phyloP scores from a whole-genome alignment of 2,113 vertebrate species.

The Pluvianellus socialis region DNA sequence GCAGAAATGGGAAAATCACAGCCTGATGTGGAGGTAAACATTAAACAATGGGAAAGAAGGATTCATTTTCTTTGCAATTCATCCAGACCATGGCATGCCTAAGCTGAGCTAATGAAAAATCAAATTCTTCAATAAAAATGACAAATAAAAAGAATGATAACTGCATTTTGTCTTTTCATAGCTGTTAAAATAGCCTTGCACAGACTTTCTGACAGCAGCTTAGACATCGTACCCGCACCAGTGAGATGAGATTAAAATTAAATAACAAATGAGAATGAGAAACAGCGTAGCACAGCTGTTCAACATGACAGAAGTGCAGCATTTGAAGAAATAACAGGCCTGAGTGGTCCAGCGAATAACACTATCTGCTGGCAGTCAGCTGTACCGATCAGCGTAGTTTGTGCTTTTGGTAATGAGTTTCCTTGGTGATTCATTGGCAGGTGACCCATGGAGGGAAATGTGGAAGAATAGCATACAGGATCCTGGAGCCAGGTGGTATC shows the following conservation, averaged over 20 bases:
- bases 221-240: not conserved
- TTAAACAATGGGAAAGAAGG: not conserved
- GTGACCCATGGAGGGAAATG: not conserved
- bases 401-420: constrained; percentile 10
- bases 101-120: not conserved
- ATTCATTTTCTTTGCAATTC: not conserved
- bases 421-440: constrained; percentile 42
- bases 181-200: not conserved
- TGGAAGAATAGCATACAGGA: not conserved
- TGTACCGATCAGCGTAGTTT: not conserved
- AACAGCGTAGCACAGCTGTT: not conserved
- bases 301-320: not conserved
- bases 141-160: not conserved
- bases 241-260: constrained; percentile 22
- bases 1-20: not conserved
- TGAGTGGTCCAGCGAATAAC: not conserved
- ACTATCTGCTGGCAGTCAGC: constrained; percentile 8
- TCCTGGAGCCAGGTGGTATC: not conserved
- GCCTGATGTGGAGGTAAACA: not conserved
- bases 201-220: not conserved
- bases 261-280: not conserved
- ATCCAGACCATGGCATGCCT: not conserved
- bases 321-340: not conserved
- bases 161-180: not conserved
- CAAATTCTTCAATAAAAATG: not conserved